Percentiles rank a stretch among this genome's conserved stretches.
Conservation (phyloP, 1,140 invertebrate genomes). For the honey bee (Apis mellifera) region DNA sequence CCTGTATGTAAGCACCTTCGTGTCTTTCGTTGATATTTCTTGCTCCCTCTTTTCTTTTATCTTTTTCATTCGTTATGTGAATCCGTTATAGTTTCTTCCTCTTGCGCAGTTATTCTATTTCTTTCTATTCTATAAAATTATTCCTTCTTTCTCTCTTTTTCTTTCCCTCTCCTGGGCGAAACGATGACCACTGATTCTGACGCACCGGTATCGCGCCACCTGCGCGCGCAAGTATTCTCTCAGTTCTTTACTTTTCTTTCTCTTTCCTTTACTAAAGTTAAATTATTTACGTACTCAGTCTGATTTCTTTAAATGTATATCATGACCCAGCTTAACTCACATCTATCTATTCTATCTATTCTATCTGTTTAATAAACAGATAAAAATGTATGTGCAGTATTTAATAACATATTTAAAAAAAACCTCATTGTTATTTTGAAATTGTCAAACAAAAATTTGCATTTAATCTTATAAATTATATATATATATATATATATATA, state of each 20-base stretch:
- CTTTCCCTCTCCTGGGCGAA: slow-evolving; percentile 65
- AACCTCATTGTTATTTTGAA: no score
- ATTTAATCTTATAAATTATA: background rate
- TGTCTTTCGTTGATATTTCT: slow-evolving; percentile 36
- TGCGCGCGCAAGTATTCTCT: slow-evolving; percentile 73
- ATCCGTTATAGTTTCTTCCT: slow-evolving; percentile 55
- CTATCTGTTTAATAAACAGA: slow-evolving; percentile 6
- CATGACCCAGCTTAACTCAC: slow-evolving; percentile 16
- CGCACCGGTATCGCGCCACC: slow-evolving; percentile 79
- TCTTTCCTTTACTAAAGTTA: background rate
- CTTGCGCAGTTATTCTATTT: slow-evolving; percentile 40
- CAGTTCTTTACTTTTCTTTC: background rate
- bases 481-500: no score
- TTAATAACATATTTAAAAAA: no score
- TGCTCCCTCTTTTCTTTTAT: slow-evolving; percentile 38
- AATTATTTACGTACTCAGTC: slow-evolving; percentile 23
- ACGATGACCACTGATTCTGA: slow-evolving; percentile 72
- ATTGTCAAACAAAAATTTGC: background rate
- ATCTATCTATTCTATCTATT: slow-evolving; percentile 6
- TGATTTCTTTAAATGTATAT: slow-evolving; percentile 25
- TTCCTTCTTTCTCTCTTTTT: slow-evolving; percentile 38
- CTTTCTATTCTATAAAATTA: slow-evolving; percentile 7
- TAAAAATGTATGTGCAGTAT: background rate
- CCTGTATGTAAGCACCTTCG: slow-evolving; percentile 53
- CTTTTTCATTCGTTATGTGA: slow-evolving; percentile 29